phyloP scores from a whole-genome alignment of 2,888 invertebrate species.

The Apamea anceps region DNA sequence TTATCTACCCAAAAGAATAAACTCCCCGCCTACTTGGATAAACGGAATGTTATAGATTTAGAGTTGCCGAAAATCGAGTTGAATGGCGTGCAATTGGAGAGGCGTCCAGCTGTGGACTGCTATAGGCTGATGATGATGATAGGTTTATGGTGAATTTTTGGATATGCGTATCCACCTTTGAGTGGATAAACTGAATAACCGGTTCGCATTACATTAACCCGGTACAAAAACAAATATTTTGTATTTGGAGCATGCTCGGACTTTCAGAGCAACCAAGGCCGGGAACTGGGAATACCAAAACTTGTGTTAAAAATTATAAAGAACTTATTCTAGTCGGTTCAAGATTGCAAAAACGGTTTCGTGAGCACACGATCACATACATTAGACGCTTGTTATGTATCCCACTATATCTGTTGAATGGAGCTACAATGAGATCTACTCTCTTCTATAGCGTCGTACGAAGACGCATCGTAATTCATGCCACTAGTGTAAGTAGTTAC shows the following conservation, averaged over 20 bases:
- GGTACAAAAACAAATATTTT: not conserved
- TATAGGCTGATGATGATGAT: too few species aligned
- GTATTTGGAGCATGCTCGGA: not conserved
- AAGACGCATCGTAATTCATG: not conserved
- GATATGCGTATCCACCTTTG: too few species aligned
- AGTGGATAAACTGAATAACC: too few species aligned
- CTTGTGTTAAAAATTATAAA: not conserved
- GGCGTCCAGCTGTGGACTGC: too few species aligned
- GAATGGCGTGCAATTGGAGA: too few species aligned
- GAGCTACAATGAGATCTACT: not conserved
- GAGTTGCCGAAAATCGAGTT: too few species aligned
- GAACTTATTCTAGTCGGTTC: not conserved
- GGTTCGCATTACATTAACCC: too few species aligned
- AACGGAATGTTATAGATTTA: too few species aligned
- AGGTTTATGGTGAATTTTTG: too few species aligned
- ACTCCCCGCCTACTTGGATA: too few species aligned
- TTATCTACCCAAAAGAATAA: too few species aligned
- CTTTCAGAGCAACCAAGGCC: not conserved
- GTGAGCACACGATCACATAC: not conserved
- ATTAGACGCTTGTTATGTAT: not conserved
- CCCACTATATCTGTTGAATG: not conserved
- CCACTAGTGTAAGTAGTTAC: not conserved
- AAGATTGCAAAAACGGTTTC: not conserved
- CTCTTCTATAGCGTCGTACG: not conserved
- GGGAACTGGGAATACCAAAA: not conserved